Base-by-base conservation (phyloP, 1,140 invertebrate species). In the Manduca sexta region DNA sequence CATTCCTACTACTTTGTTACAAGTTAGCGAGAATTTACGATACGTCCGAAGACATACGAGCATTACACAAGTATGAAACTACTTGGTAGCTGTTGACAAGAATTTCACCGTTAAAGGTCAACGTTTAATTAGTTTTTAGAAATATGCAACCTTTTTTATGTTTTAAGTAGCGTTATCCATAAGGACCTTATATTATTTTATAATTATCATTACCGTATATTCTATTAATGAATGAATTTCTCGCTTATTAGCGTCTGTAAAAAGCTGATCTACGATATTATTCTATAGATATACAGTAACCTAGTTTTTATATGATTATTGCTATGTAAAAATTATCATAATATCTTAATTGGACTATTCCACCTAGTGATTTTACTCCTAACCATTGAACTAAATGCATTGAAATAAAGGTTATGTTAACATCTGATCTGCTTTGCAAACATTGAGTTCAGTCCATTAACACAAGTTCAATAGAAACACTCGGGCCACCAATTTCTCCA, bases 401-500 rank as follows among this genome's bases (percentile, higher is more conserved):
- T n/a, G n/a, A 5, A 26, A 8, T 26, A 26, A 5, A 26, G 8
- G 21, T 5, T 26, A 5, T 26, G 4, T 26, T 5, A 26, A 26
- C 8, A 26, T 26, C 8, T 8, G 21, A 26, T 5, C 8, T 26
- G 3, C 33, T n/a, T 11, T 11, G 37, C 13, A 34, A 34, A 34
- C 33, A 11, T 34, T 34, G 11, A 34, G 6, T 8, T 34, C n/a
- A 4, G 33, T 5, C 33, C 33, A 34, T 4, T 12, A 26, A 8
- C 13, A 15, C 37, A 38, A 38, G 15, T 12, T 26, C 40, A 3
- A 7, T 42, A 6, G 34, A 35, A 35, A 12, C 11, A 35, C 21
- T 26, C 8, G 21, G 56, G 60, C 69, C 76, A 80, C 74, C 76
- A 82, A 83, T 83, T 80, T 85, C 79, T 82, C 74, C 73, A 82